Base-by-base conservation (phyloP, 2,113 vertebrate species). In the Scomber colias region DNA sequence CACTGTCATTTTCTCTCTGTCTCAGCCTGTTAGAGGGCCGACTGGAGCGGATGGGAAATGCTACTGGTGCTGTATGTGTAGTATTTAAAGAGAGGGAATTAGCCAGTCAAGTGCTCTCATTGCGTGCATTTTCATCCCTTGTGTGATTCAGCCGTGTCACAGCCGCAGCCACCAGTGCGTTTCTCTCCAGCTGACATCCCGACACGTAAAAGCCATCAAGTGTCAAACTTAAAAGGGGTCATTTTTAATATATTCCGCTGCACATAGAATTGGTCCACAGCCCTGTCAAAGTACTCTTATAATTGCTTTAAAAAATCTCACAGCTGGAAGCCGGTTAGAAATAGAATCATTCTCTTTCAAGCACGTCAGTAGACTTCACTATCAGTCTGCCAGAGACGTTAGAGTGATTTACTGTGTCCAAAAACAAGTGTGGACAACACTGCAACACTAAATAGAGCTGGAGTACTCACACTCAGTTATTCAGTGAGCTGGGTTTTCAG, bases 161-260 rank as follows among this genome's bases (percentile, higher is more conserved):
- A 19, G 73, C 81, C 31, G 44, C 54, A 77, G 70, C 54, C 75
- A 4, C 4, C 61, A 61, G 62, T 21, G 40, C 75, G 45, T 30
- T 56, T 69, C 83, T 57, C 62, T 77, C 12, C 54, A 15, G 54
- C 81, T 71, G 81, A 85, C 84, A 87, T 70, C 1, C 62, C 77
- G 77, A 80, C 81, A 66, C 54, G 70, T 71, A 67, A 87, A 83
- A 85, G 64, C 80, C 67, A 85, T 69, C 63, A 51, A 76, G 77
- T 77, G 77, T 84, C 89, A 84, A 46, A 71, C 87, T 85, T 85
- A 86, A 88, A 89, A 87, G 84, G 77, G 88, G 86, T 85, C 71
- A 87, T 50, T 87, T 85, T 88, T 83, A 90, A 87, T 85, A 68
- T 82, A 87, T 90, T 87, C 84, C 30, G 44, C 69, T 6, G 35